Conservation (phyloP, 2,797 vertebrate species). For the Hyperoplus immaculatus region DNA sequence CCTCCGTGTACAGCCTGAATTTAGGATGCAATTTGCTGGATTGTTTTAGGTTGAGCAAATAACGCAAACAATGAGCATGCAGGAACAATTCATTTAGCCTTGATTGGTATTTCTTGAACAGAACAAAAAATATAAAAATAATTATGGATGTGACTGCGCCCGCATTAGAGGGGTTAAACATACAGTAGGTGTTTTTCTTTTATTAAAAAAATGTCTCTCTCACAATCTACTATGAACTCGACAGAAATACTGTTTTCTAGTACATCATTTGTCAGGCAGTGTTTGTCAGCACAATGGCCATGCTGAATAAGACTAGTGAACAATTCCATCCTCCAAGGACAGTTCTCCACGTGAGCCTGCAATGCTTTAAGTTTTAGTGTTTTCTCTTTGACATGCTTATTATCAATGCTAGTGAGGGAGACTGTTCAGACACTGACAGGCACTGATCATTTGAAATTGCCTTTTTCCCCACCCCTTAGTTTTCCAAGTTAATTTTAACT, state of each 20-base stretch:
- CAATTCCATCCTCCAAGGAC: slow-evolving; percentile 34
- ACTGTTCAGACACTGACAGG: slow-evolving; percentile 26
- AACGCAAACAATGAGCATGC: background rate
- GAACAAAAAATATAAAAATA: background rate
- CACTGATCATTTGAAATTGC: background rate
- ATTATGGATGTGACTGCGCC: background rate
- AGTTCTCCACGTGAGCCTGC: slow-evolving; percentile 25
- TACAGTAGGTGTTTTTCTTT: background rate
- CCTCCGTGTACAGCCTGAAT: background rate
- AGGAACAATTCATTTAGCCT: background rate
- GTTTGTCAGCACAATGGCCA: slow-evolving; percentile 22
- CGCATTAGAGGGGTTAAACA: background rate
- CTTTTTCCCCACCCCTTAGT: background rate
- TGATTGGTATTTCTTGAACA: background rate
- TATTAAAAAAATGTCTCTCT: slow-evolving; percentile 5
- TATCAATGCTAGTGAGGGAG: slow-evolving; percentile 16
- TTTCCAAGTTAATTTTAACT: slow-evolving; percentile 24
- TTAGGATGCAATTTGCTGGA: background rate
- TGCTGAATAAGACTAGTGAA: slow-evolving; percentile 37
- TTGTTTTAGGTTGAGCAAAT: background rate
- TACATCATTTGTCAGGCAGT: slow-evolving; percentile 5
- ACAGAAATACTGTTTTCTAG: slow-evolving; percentile 16
- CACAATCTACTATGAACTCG: background rate
- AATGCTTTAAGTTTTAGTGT: slow-evolving; percentile 36
- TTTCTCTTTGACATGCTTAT: slow-evolving; percentile 42